phyloP scores from a whole-genome alignment of 2,797 vertebrate genomes.

The Netta rufina region DNA sequence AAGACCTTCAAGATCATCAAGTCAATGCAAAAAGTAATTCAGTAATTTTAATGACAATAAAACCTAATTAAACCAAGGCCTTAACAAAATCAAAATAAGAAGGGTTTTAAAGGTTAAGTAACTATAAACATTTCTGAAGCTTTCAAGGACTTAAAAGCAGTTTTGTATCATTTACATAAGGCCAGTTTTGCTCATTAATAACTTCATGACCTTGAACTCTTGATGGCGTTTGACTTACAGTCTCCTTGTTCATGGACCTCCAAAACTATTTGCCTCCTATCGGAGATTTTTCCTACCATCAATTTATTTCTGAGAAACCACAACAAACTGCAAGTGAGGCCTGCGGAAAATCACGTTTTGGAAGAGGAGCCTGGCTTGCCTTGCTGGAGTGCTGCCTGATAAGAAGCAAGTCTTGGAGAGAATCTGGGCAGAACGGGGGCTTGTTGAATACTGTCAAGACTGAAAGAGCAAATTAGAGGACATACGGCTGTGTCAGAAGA shows the following conservation, averaged over 20 bases:
- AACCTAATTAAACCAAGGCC: neutral
- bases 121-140: neutral
- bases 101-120: neutral
- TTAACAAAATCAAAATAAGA: neutral
- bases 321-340: neutral
- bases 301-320: neutral
- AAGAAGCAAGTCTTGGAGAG: neutral
- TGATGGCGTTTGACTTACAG: neutral
- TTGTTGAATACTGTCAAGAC: neutral
- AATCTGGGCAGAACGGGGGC: neutral
- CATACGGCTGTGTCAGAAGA: neutral
- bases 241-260: neutral
- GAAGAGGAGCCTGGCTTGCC: neutral
- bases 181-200: neutral
- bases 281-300: neutral
- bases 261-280: neutral
- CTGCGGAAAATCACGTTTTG: fast-evolving
- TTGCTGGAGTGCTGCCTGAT: neutral
- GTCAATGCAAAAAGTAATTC: neutral
- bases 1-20: neutral
- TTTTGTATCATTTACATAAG: neutral
- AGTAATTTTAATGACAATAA: neutral
- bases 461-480: neutral
- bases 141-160: neutral
- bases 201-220: neutral